These are phyloP conservation scores for Amphibalanus amphitrite DNA, from an alignment of 1,140 invertebrate species.

Conservation along the genomic window DNA sequence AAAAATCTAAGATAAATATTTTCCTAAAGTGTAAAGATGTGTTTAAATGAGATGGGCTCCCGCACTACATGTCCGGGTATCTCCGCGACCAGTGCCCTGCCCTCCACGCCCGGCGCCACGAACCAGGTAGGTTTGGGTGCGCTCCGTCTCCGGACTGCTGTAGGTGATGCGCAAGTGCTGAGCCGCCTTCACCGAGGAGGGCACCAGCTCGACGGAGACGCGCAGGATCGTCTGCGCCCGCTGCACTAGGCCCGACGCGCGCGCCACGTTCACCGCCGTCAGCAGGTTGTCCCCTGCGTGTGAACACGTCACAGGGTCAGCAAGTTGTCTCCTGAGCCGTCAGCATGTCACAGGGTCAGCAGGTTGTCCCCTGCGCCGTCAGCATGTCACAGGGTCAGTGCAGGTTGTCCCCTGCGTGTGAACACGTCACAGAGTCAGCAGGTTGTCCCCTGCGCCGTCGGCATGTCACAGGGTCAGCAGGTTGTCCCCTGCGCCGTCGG, in stretches of 20 bases:
- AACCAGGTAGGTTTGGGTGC: conserved; percentile 12
- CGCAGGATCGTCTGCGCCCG: conserved; percentile 30
- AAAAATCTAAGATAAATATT: too few relatives aligned
- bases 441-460: too few relatives aligned
- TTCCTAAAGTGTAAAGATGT: too few relatives aligned
- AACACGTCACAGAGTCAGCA: too few relatives aligned
- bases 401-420: too few relatives aligned
- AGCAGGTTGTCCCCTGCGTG: conserved; percentile 38
- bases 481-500: background rate
- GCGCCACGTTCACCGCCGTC: conserved; percentile 39
- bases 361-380: too few relatives aligned
- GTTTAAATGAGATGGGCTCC: too few relatives aligned
- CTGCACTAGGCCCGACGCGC: conserved; percentile 35
- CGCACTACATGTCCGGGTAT: too few relatives aligned
- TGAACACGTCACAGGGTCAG: too few relatives aligned
- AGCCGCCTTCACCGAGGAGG: conserved; percentile 13
- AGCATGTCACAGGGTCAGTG: background rate
- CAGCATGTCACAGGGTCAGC: background rate
- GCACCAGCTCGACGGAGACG: conserved; percentile 25
- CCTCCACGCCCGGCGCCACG: conserved; percentile 1
- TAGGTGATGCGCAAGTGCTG: conserved; percentile 19
- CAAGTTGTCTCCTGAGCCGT: too few relatives aligned
- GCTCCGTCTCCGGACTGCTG: conserved; percentile 5
- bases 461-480: background rate
- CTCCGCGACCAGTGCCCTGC: too few relatives aligned